Base-by-base conservation (phyloP, 2,797 vertebrate species). In the Falco naumanni region DNA sequence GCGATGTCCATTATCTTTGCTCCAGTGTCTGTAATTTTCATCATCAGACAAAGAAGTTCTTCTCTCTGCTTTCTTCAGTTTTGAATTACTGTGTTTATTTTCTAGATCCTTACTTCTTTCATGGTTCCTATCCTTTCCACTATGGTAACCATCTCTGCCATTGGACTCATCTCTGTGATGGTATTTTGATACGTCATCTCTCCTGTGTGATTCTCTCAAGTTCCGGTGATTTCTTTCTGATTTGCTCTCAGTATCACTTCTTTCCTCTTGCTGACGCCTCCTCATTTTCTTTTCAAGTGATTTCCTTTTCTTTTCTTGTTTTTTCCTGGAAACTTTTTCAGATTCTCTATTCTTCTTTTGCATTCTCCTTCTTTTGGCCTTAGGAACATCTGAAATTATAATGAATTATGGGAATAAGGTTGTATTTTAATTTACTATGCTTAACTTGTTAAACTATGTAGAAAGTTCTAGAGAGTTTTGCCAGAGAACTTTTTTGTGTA, bases 281-380 rank as follows among this genome's bases (percentile, higher is more conserved):
- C 97, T 97, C 14, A 24, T 93, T 75, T 97, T 97, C 95, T 97
- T 97, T 94, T 98, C 98, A 72, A 75, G 85, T 0, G 95, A 93
- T 72, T 96, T 98, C 85, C 98, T 97, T 88, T 98, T 98, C 68
- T 60, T 93, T 53, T 57, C 88, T 74, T 98, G 95, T n/a, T 97
- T 98, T 89, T 95, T 98, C 79, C 95, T 97, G 56, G 94, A 76
- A 50, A 80, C 43, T 89, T 98, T 98, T 76, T 95, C 96, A 76
- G 74, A 90, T 84, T 95, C 97, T 98, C 97, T 98, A 7, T 95
- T 97, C 96, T 98, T 98, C 89, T 96, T 97, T 64, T 97, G 98
- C 6, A 25, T 90, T 74, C 97, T 98, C 90, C 98, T 99, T 93
- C 98, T 98, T 94, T 64, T 97, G 91, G 97, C 98, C 88, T 91